Percentiles rank a stretch among this genome's conserved stretches.
phyloP scores from a whole-genome alignment of 2,113 vertebrate species.

The Chauna torquata region DNA sequence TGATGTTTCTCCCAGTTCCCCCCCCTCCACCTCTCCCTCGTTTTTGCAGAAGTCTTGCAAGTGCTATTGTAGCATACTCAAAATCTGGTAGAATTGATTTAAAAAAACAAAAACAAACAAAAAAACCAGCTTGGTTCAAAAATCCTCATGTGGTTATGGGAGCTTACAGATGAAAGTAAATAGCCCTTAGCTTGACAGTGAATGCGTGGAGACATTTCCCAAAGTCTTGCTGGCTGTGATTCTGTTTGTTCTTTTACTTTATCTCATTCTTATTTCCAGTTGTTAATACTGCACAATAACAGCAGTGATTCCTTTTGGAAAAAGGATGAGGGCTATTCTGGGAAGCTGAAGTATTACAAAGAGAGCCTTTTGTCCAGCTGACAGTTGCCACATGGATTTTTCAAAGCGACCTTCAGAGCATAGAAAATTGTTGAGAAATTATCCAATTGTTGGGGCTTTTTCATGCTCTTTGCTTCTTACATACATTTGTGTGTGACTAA shows the following conservation, averaged over 20 bases:
- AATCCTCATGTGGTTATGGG: neutral
- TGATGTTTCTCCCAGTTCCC: neutral
- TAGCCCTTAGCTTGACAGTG: neutral
- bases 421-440: slow-evolving; percentile 33
- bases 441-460: slow-evolving; percentile 3
- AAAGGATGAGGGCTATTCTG: neutral
- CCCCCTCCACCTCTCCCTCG: neutral
- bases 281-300: neutral
- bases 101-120: neutral
- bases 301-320: neutral
- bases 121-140: neutral
- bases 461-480: neutral
- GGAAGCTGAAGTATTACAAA: neutral
- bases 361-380: slow-evolving; percentile 10
- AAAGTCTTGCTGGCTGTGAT: neutral
- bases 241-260: neutral
- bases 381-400: slow-evolving; percentile 40
- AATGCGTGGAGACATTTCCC: neutral
- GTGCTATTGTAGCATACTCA: neutral
- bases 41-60: neutral
- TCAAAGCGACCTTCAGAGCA: slow-evolving; percentile 42
- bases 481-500: neutral
- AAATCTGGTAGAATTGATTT: neutral
- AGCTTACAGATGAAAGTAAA: neutral
- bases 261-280: neutral